A percentile compares a stretch with the other conserved stretches of the same genome.
Conservation (phyloP, 2,113 vertebrate species). For the Bufo bufo region DNA sequence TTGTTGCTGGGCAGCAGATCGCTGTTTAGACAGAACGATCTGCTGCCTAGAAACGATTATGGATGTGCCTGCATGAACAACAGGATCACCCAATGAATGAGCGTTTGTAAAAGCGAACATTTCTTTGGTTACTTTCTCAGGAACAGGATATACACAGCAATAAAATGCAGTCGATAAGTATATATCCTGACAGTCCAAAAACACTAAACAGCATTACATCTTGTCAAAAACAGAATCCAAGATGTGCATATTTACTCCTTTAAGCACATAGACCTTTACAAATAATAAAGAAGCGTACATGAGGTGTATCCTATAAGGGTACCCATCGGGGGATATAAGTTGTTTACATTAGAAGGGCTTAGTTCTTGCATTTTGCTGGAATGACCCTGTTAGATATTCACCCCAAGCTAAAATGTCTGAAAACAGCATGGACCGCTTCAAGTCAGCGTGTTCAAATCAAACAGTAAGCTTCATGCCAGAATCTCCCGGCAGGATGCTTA, state of each 20-base stretch:
- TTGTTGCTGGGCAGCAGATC: too few species aligned
- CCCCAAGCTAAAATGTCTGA: constrained; percentile 29
- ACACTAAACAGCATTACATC: background rate
- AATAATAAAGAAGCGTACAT: background rate
- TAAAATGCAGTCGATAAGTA: too few species aligned
- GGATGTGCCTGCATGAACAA: too few species aligned
- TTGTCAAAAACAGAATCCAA: too few species aligned
- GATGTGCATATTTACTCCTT: too few species aligned
- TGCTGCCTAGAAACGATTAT: too few species aligned
- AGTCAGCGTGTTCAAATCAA: constrained; percentile 50
- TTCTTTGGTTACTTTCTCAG: too few species aligned
- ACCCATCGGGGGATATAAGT: background rate
- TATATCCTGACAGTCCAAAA: too few species aligned
- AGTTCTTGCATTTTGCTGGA: constrained; percentile 36
- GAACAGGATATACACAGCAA: too few species aligned
- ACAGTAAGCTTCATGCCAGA: constrained; percentile 42
- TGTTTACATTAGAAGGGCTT: background rate
- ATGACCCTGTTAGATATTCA: constrained; percentile 37
- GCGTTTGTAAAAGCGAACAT: too few species aligned
- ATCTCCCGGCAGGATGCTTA: constrained; percentile 44
- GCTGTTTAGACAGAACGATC: too few species aligned
- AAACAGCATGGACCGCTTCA: constrained; percentile 42
- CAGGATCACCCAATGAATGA: too few species aligned
- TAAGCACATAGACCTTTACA: background rate
- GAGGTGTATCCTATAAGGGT: background rate